Conservation (phyloP, 2,888 invertebrate species). For the Orgyia antiqua region DNA sequence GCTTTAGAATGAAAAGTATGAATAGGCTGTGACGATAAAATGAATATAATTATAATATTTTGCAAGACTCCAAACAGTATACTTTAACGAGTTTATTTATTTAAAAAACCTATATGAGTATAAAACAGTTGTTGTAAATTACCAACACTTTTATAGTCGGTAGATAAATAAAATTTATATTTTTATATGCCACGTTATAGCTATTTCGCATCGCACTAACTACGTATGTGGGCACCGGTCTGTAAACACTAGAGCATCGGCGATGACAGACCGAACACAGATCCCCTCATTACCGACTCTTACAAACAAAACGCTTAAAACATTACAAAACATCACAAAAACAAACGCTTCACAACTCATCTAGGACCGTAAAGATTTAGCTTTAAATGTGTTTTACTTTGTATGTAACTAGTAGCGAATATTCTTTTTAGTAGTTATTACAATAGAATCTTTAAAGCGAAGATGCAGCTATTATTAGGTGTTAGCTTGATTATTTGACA, state of each 20-base stretch:
- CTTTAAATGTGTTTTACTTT: constrained; percentile 17
- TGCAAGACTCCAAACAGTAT: too few species aligned
- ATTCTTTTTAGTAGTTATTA: constrained; percentile 42
- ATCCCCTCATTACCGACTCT: constrained; percentile 59
- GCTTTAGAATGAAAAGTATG: too few species aligned
- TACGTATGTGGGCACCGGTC: constrained; percentile 39
- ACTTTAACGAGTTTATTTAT: constrained; percentile 1
- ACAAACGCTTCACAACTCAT: constrained; percentile 21
- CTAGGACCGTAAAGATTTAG: constrained; percentile 28
- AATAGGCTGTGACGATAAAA: too few species aligned
- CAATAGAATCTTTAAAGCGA: constrained; percentile 66
- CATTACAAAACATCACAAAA: constrained; percentile 58
- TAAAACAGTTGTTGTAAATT: constrained; percentile 26
- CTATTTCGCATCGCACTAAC: constrained; percentile 49
- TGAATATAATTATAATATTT: too few species aligned
- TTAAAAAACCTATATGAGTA: constrained; percentile 20
- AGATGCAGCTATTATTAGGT: constrained; percentile 73
- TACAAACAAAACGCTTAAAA: constrained; percentile 51
- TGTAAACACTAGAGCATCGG: constrained; percentile 54
- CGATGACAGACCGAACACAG: constrained; percentile 66
- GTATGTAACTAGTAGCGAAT: constrained; percentile 25
- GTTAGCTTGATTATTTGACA: constrained; percentile 75
- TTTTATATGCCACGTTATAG: constrained; percentile 39
- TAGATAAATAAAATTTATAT: constrained; percentile 40
- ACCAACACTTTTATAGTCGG: constrained; percentile 33